Conservation (phyloP, 2,113 vertebrate species). For the Ivindomyrus marchei region DNA sequence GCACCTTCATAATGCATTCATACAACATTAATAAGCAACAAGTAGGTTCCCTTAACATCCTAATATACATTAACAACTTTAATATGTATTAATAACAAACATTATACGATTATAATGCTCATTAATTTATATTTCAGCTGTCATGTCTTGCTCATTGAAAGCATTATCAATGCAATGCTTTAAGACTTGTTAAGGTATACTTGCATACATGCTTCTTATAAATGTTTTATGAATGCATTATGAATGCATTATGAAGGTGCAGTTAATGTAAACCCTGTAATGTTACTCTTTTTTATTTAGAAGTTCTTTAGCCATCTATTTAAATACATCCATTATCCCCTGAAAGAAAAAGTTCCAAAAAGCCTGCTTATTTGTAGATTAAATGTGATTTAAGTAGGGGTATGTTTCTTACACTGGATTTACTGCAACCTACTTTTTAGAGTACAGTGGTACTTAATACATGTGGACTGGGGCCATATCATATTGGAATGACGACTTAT, state of each 20-base stretch:
- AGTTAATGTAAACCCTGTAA: not conserved
- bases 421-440: not conserved
- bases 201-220: not conserved
- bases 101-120: not conserved
- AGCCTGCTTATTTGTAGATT: not conserved
- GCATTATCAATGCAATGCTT: not conserved
- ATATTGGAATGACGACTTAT: not conserved
- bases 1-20: not conserved
- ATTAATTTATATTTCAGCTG: not conserved
- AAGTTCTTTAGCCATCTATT: not conserved
- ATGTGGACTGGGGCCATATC: not conserved
- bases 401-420: not conserved
- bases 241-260: not conserved
- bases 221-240: not conserved
- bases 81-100: not conserved
- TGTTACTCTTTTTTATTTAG: not conserved
- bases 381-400: not conserved
- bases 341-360: not conserved
- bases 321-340: not conserved
- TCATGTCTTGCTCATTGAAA: not conserved
- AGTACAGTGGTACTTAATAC: not conserved
- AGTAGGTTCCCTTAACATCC: not conserved
- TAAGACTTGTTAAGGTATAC: not conserved
- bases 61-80: not conserved
- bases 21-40: not conserved